Conservation (phyloP, 2,113 vertebrate genomes). For the Equus quagga region DNA sequence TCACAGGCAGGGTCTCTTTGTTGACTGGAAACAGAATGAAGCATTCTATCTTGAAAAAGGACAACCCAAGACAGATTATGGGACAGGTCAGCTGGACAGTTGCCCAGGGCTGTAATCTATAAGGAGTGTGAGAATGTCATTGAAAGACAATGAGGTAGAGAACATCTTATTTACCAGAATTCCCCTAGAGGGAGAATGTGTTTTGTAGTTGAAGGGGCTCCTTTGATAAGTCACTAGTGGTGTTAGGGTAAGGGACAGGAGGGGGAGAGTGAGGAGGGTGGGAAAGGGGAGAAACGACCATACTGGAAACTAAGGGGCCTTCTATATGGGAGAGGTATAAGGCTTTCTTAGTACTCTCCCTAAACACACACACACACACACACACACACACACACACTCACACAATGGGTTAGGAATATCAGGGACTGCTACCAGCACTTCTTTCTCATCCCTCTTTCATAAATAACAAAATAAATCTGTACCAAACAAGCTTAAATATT, state of each 20-base stretch:
- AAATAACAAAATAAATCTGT: neutral
- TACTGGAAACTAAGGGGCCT: neutral
- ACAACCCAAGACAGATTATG: neutral
- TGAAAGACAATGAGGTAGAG: conserved; percentile 34
- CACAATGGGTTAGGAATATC: no score
- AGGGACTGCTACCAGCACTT: neutral
- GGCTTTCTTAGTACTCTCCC: neutral
- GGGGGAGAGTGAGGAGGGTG: no score
- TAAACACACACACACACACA: neutral
- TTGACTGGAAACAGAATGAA: neutral
- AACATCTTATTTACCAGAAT: conserved; percentile 15
- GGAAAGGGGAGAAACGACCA: neutral
- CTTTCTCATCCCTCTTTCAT: neutral
- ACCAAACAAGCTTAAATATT: neutral
- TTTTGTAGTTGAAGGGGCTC: neutral
- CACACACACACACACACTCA: neutral
- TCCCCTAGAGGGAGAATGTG: neutral
- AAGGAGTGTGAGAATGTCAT: conserved; percentile 3
- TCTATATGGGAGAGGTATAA: neutral
- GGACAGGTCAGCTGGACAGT: neutral
- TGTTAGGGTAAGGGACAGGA: neutral
- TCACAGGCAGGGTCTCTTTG: neutral
- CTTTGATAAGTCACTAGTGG: neutral
- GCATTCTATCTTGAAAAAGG: neutral
- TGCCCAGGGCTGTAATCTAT: neutral